These are phyloP conservation scores for Drosophila sproati DNA, from an alignment of 1,140 invertebrate genomes.

Conservation along the genomic window DNA sequence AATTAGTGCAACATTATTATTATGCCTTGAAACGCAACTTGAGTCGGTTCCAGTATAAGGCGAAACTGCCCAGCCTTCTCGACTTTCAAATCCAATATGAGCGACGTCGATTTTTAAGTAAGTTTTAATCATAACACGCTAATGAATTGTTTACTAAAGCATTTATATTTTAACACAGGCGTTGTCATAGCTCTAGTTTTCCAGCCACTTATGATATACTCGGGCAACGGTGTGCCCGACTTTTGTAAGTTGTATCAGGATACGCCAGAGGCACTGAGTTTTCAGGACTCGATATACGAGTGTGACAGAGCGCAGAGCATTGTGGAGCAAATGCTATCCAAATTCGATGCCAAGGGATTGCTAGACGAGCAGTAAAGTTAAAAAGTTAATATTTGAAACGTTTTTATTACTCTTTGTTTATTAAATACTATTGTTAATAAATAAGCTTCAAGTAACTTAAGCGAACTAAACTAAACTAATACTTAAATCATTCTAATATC, in stretches of 20 bases:
- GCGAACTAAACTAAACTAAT: no score
- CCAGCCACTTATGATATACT: conserved; percentile 54
- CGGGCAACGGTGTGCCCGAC: conserved; percentile 43
- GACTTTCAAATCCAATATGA: conserved; percentile 63
- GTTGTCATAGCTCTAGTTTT: conserved; percentile 37
- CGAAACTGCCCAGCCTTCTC: conserved; percentile 50
- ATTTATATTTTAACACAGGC: conserved; percentile 2
- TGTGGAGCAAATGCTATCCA: conserved; percentile 37
- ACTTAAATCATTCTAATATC: no score
- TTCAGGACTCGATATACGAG: conserved; percentile 46
- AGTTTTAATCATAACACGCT: background rate
- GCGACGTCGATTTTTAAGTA: conserved; percentile 62
- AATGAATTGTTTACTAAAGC: background rate
- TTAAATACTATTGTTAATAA: background rate
- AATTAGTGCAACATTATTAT: conserved; percentile 65
- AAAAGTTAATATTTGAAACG: no score
- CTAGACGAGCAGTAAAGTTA: conserved; percentile 49
- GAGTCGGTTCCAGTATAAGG: conserved; percentile 48
- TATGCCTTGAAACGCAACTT: conserved; percentile 40
- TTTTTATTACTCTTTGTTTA: background rate
- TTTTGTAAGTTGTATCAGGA: conserved; percentile 53
- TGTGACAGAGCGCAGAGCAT: conserved; percentile 28
- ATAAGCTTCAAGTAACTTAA: background rate
- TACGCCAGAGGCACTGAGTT: conserved; percentile 36
- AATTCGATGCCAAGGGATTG: conserved; percentile 59